Base-by-base conservation (phyloP, 2,113 vertebrate genomes). In the Microtus ochrogaster region DNA sequence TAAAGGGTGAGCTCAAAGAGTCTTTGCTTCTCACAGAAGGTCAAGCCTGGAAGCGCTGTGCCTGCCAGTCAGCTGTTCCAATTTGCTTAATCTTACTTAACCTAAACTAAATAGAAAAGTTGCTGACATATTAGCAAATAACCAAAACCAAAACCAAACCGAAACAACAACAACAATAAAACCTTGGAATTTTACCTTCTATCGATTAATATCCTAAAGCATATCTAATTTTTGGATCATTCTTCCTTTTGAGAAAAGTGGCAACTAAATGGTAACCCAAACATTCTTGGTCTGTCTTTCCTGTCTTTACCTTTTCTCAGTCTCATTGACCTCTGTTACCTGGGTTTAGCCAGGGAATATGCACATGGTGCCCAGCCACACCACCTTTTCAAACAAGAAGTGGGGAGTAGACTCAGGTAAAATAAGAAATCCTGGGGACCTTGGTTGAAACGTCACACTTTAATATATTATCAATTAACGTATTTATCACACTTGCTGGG, bases 211-310 rank as follows among this genome's bases (percentile, higher is more conserved):
- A 22, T 5, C 33, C 30, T 74, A 44, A 72, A 39, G 65, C 21
- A 3, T 17, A 8, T 26, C 49, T 89, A 26, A 72, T 93, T 94
- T 79, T 86, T 58, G 3, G 44, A 89, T 26, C 22, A 11, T 19
- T 52, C 68, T 92, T 92, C 55, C 33, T 94, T 92, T 83, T 33
- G 47, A 89, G 68, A 90, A 91, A 95, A 47, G 41, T 39, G 92
- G 47, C 58, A 19, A 79, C 47, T 9, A 68, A 28, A 11, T 21
- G n/a, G 10, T 1, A 9, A 55, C 55, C 55, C 55, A 55, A 17
- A 55, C 39, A 39, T 68, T 47, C 36, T 39, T 7, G 30, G 26
- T 24, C 8, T 78, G 89, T 73, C 77, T 66, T 70, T 86, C n/a
- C 41, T 70, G 19, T 22, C 66, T 93, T 24, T 47, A 66, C 33